Conservation (phyloP, 2,797 vertebrate species). For the Sylvia borin region DNA sequence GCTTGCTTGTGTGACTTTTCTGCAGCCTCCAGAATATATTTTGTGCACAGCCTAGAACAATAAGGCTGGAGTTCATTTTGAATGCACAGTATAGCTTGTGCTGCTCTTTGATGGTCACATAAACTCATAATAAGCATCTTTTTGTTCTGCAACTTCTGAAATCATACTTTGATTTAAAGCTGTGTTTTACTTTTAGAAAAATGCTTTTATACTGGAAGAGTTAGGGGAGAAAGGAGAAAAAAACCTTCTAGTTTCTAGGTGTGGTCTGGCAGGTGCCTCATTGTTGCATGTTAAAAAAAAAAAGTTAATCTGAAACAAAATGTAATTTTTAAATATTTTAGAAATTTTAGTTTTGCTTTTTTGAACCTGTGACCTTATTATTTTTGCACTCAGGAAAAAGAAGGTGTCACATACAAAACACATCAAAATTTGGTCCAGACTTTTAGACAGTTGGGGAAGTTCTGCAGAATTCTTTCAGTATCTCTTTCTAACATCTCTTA, state of each 20-base stretch:
- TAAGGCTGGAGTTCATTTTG: neutral
- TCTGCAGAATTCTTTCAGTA: neutral
- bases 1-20: conserved; percentile 13
- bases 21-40: neutral
- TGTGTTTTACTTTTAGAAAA: neutral
- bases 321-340: neutral
- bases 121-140: neutral
- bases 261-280: neutral
- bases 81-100: neutral
- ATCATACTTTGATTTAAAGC: neutral
- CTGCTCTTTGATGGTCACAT: neutral
- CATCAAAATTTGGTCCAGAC: neutral
- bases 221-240: neutral
- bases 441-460: neutral
- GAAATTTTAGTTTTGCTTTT: neutral
- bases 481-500: neutral
- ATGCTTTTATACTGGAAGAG: neutral
- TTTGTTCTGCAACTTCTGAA: neutral
- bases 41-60: neutral
- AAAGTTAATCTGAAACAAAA: neutral
- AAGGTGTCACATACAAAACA: neutral
- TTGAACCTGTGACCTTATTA: neutral
- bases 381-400: neutral
- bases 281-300: neutral
- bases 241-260: neutral